These are phyloP conservation scores for Perca fluviatilis DNA, from an alignment of 2,113 vertebrate species.

Conservation along the genomic window DNA sequence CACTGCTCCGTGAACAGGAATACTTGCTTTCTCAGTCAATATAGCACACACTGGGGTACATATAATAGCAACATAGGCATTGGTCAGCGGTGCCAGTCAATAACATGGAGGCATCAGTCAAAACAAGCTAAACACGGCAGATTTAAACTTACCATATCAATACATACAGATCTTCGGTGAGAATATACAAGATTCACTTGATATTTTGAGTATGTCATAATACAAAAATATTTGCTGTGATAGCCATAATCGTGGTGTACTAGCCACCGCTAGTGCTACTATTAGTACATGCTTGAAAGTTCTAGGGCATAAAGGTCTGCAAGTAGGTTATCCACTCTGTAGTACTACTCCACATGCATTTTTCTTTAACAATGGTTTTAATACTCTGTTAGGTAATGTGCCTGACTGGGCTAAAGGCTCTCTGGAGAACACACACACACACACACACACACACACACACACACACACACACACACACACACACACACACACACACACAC, in stretches of 20 bases:
- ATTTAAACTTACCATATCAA: not conserved
- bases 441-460: too few relatives aligned
- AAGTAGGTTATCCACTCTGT: conserved; percentile 17
- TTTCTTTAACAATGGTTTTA: conserved; percentile 15
- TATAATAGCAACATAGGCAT: too few relatives aligned
- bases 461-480: not conserved
- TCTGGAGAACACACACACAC: conserved; percentile 12
- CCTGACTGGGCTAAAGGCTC: conserved; percentile 37
- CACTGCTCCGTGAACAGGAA: not conserved
- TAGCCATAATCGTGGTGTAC: not conserved
- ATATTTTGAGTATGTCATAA: too few relatives aligned
- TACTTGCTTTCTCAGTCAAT: too few relatives aligned
- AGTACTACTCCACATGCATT: conserved; percentile 17
- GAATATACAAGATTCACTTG: not conserved
- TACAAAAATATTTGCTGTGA: too few relatives aligned
- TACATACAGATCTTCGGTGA: not conserved
- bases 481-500: not conserved
- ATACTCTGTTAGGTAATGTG: conserved; percentile 20
- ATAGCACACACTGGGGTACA: too few relatives aligned
- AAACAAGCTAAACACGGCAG: not conserved
- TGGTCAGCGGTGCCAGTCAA: not conserved
- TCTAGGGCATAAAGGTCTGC: not conserved
- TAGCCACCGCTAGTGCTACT: too few relatives aligned
- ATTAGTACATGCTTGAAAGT: not conserved
- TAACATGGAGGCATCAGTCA: not conserved